phyloP scores from a whole-genome alignment of 2,888 invertebrate genomes.

The Ennomos fuscantarius region DNA sequence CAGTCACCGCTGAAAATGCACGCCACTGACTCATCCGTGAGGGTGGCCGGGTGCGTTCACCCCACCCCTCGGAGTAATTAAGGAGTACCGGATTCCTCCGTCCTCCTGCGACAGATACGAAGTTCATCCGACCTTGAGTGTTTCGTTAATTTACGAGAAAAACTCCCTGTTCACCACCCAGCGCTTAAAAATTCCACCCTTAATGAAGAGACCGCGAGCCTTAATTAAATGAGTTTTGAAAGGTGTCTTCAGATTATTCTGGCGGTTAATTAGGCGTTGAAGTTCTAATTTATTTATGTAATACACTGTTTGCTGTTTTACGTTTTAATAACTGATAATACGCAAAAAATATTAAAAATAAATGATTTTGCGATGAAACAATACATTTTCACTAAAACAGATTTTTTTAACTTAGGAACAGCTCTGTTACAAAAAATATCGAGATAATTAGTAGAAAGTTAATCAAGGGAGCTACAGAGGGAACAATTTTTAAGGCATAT shows the following conservation, averaged over 20 bases:
- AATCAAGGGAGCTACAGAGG: too few relatives aligned
- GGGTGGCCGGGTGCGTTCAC: constrained; percentile 33
- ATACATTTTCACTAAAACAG: too few relatives aligned
- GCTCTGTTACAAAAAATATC: too few relatives aligned
- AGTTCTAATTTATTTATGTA: constrained; percentile 50
- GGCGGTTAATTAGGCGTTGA: constrained; percentile 52
- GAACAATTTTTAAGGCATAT: too few relatives aligned
- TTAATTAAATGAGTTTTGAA: constrained; percentile 57
- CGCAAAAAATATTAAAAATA: too few relatives aligned
- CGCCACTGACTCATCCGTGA: constrained; percentile 53
- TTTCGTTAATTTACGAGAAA: constrained; percentile 50
- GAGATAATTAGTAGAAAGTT: too few relatives aligned
- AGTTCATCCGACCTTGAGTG: constrained; percentile 62
- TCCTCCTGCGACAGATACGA: constrained; percentile 40
- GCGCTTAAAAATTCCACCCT: constrained; percentile 58
- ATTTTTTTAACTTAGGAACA: too few relatives aligned
- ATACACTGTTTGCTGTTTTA: constrained; percentile 18
- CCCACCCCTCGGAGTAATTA: constrained; percentile 51
- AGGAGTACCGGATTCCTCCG: constrained; percentile 53
- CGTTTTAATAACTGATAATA: too few relatives aligned
- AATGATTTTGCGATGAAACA: too few relatives aligned
- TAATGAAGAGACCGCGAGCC: constrained; percentile 50
- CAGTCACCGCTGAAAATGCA: constrained; percentile 48
- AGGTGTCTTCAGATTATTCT: constrained; percentile 48
- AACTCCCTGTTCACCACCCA: constrained; percentile 36